Conservation (phyloP, 2,113 vertebrate genomes). For the Columba janthina region DNA sequence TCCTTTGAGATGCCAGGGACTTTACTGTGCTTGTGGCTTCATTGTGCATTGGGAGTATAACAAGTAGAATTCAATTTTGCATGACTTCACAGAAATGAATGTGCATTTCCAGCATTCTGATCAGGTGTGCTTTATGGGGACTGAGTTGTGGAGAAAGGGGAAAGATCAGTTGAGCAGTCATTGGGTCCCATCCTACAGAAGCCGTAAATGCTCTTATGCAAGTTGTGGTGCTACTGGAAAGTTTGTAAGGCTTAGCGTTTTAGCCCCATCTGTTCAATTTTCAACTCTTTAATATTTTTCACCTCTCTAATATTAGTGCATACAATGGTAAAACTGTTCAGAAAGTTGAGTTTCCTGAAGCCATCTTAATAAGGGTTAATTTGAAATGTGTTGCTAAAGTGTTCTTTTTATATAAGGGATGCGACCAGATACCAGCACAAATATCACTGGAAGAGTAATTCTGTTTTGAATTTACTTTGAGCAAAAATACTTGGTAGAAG, state of each 20-base stretch:
- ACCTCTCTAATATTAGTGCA: not conserved
- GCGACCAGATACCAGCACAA: not conserved
- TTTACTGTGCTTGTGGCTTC: constrained; percentile 51
- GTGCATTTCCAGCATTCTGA: not conserved
- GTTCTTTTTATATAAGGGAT: not conserved
- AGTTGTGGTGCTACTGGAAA: not conserved
- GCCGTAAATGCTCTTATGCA: not conserved
- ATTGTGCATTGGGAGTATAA: not conserved
- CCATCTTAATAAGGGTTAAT: not conserved
- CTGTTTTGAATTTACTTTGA: not conserved
- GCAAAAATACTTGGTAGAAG: not conserved
- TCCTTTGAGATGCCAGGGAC: constrained; percentile 19
- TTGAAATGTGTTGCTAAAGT: not conserved
- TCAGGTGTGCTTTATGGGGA: not conserved
- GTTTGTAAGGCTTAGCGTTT: not conserved
- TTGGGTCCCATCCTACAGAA: not conserved
- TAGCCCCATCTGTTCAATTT: not conserved
- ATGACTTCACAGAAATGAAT: constrained; percentile 6
- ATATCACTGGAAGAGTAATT: not conserved
- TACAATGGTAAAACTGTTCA: not conserved
- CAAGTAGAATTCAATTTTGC: constrained; percentile 5
- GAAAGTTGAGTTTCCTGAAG: not conserved
- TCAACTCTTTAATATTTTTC: not conserved
- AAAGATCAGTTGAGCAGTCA: not conserved
- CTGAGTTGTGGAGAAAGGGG: not conserved